These are phyloP conservation scores for Helicoverpa zea DNA, from an alignment of 1,140 invertebrate genomes.

Conservation along the genomic window DNA sequence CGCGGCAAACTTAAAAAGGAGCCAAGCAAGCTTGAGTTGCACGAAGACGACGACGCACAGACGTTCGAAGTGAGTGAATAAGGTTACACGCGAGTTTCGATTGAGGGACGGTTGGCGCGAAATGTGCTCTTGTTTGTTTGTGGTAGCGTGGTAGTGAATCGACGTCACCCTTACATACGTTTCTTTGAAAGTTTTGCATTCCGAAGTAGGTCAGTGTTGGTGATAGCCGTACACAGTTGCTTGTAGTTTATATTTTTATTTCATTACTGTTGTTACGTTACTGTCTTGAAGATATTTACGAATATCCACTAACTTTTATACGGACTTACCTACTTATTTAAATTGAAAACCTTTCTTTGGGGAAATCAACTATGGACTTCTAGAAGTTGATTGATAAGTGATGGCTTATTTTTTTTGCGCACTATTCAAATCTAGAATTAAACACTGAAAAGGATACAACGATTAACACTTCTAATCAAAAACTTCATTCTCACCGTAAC, in stretches of 20 bases:
- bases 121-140: slow-evolving; percentile 53
- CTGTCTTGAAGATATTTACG: too few species aligned
- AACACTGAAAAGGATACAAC: too few species aligned
- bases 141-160: slow-evolving; percentile 30
- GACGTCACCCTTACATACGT: slow-evolving; percentile 23
- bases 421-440: too few species aligned
- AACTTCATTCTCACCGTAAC: background rate
- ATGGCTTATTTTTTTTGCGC: too few species aligned
- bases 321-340: background rate
- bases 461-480: background rate
- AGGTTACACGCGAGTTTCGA: slow-evolving; percentile 52
- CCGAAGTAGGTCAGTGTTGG: slow-evolving; percentile 39
- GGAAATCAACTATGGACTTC: too few species aligned
- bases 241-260: slow-evolving; percentile 22
- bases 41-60: slow-evolving; percentile 58
- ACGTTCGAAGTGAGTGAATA: slow-evolving; percentile 75
- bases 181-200: slow-evolving; percentile 47
- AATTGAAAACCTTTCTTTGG: too few species aligned
- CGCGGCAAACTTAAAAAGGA: slow-evolving; percentile 70
- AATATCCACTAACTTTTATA: background rate
- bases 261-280: background rate
- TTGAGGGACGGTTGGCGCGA: slow-evolving; percentile 54
- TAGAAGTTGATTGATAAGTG: too few species aligned
- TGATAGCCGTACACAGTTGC: slow-evolving; percentile 8
- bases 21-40: slow-evolving; percentile 48